These are phyloP conservation scores for Silurus glanis DNA, from an alignment of 2,113 vertebrate species.

Conservation along the genomic window DNA sequence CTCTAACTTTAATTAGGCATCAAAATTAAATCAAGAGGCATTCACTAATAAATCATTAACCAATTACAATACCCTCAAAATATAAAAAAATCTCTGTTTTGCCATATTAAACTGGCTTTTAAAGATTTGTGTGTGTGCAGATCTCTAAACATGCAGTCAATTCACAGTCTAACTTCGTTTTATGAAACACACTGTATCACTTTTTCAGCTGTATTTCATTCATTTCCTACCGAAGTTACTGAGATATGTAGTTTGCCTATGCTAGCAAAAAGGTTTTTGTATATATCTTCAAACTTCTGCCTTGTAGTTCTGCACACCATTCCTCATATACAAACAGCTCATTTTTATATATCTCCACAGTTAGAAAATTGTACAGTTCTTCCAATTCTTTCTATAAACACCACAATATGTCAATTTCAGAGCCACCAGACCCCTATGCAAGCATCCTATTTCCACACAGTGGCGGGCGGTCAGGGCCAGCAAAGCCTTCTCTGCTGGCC, in stretches of 20 bases:
- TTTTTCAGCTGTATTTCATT: not conserved
- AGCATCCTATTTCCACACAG: not conserved
- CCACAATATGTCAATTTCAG: not conserved
- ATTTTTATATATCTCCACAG: not conserved
- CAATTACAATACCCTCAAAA: constrained; percentile 71
- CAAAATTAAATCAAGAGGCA: constrained; percentile 76
- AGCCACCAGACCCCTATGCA: not conserved
- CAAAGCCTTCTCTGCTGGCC: no score
- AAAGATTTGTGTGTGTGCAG: constrained; percentile 38
- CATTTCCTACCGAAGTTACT: not conserved
- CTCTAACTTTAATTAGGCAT: constrained; percentile 73
- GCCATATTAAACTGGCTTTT: constrained; percentile 66
- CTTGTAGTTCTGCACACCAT: not conserved
- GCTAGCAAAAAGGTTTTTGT: not conserved
- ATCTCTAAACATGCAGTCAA: not conserved
- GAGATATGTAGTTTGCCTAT: no score
- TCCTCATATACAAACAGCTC: not conserved
- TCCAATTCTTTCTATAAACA: not conserved
- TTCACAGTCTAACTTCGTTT: not conserved
- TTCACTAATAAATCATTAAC: constrained; percentile 73
- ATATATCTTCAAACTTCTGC: not conserved
- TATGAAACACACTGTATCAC: no score
- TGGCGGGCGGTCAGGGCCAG: no score
- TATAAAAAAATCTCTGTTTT: constrained; percentile 61
- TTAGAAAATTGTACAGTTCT: not conserved